Percentiles rank a stretch among this genome's conserved stretches.
Conservation (phyloP, 2,113 vertebrate species). For the Daboia siamensis region DNA sequence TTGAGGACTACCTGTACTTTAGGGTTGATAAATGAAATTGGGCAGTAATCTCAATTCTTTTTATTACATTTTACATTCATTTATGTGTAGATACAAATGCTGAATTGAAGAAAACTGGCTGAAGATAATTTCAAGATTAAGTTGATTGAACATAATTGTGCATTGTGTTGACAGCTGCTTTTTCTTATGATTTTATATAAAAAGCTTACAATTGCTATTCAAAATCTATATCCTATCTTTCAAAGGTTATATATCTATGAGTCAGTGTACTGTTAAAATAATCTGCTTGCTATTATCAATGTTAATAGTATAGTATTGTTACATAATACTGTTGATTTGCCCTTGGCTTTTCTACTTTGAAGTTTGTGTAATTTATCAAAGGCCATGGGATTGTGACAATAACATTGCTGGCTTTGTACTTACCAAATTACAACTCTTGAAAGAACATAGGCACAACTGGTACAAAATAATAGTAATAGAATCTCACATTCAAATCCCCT, state of each 20-base stretch:
- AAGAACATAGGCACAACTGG: background rate
- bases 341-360: background rate
- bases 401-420: slow-evolving; percentile 17
- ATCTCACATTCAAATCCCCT: background rate
- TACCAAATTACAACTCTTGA: slow-evolving; percentile 13
- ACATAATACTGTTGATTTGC: slow-evolving; percentile 26
- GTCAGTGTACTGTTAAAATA: background rate
- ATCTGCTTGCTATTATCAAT: slow-evolving; percentile 11
- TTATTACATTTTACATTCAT: background rate
- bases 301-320: background rate
- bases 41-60: background rate
- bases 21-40: background rate
- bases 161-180: background rate
- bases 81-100: background rate
- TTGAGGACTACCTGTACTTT: background rate
- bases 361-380: slow-evolving; percentile 3
- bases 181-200: background rate
- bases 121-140: background rate
- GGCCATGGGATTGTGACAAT: background rate
- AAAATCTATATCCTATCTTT: background rate
- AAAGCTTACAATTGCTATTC: background rate
- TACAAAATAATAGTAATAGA: slow-evolving; percentile 6
- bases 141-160: background rate
- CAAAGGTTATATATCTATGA: background rate
- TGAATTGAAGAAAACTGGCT: background rate